phyloP scores from a whole-genome alignment of 1,140 invertebrate species.

The Euschistus heros region DNA sequence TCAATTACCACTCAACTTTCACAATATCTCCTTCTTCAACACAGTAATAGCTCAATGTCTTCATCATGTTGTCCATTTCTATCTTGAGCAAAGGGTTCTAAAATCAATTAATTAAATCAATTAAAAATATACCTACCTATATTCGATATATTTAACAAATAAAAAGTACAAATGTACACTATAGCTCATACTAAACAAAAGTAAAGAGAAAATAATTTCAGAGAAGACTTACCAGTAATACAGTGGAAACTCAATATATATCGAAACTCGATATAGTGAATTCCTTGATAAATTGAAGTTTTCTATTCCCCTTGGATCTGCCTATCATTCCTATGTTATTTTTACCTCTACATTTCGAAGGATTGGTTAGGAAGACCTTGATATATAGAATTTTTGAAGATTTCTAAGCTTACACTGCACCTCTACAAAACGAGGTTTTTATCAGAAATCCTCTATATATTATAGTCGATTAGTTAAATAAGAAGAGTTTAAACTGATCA shows the following conservation, averaged over 20 bases:
- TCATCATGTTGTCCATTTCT: conserved; percentile 64
- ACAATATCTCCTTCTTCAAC: conserved; percentile 73
- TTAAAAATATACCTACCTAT: neutral
- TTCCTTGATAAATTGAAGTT: neutral
- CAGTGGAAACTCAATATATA: neutral
- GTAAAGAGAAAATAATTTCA: neutral
- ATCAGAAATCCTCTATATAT: too few species aligned
- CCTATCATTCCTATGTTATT: too few species aligned
- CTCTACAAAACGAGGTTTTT: too few species aligned
- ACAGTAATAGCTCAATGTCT: conserved; percentile 71
- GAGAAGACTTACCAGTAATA: neutral
- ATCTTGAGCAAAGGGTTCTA: conserved; percentile 57
- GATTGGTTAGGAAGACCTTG: too few species aligned
- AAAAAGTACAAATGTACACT: neutral
- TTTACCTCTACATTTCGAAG: too few species aligned
- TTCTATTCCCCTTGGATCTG: too few species aligned
- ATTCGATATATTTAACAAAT: neutral
- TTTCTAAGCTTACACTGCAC: too few species aligned
- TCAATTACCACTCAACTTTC: conserved; percentile 48
- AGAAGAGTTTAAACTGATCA: too few species aligned
- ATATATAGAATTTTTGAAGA: too few species aligned
- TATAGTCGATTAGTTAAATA: too few species aligned
- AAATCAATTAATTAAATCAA: conserved; percentile 15
- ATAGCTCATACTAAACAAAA: neutral
- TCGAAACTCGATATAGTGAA: neutral